A percentile compares a stretch with the other conserved stretches of the same genome.
Evolutionary conservation across 2,113 vertebrate genomes (phyloP).

Genomic region (Dolichallabes microphthalmus): DNA sequence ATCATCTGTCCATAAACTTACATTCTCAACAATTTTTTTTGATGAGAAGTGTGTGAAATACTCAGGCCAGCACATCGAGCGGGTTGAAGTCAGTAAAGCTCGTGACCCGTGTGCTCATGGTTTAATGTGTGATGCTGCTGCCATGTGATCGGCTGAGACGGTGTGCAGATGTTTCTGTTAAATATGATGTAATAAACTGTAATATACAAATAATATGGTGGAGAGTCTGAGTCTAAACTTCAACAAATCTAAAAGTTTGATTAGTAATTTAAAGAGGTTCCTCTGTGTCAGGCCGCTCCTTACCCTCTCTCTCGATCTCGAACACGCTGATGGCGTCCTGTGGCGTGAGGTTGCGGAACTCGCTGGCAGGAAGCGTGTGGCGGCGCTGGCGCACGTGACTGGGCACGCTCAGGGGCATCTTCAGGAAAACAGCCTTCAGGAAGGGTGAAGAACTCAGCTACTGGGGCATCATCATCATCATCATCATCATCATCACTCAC

Average conservation of each 20-base stretch:
- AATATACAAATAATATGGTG: too few species aligned
- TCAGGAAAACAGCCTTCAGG: slow-evolving; percentile 71
- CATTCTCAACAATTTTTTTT: too few species aligned
- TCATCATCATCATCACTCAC: not conserved
- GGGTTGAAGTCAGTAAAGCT: too few species aligned
- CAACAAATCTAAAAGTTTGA: not conserved
- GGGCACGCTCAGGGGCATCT: slow-evolving; percentile 57
- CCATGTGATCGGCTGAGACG: too few species aligned
- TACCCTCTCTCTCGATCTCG: slow-evolving; percentile 78
- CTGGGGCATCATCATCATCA: slow-evolving; percentile 60
- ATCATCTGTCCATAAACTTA: too few species aligned
- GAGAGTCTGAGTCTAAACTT: not conserved
- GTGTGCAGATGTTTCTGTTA: too few species aligned
- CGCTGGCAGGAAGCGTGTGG: slow-evolving; percentile 78
- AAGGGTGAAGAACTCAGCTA: slow-evolving; percentile 65
- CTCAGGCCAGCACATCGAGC: too few species aligned
- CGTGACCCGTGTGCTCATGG: too few species aligned
- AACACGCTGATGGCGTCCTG: slow-evolving; percentile 80
- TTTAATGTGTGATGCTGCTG: too few species aligned
- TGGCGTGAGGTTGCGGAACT: slow-evolving; percentile 76
- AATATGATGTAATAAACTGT: too few species aligned
- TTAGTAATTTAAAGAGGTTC: not conserved
- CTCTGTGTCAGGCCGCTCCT: not conserved
- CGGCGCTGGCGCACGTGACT: slow-evolving; percentile 63
- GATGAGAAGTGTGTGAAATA: too few species aligned